A percentile compares a stretch with the other conserved stretches of the same genome.
These are phyloP conservation scores for Opisthograptis luteolata DNA, from an alignment of 2,888 invertebrate species.

Conservation along the genomic window DNA sequence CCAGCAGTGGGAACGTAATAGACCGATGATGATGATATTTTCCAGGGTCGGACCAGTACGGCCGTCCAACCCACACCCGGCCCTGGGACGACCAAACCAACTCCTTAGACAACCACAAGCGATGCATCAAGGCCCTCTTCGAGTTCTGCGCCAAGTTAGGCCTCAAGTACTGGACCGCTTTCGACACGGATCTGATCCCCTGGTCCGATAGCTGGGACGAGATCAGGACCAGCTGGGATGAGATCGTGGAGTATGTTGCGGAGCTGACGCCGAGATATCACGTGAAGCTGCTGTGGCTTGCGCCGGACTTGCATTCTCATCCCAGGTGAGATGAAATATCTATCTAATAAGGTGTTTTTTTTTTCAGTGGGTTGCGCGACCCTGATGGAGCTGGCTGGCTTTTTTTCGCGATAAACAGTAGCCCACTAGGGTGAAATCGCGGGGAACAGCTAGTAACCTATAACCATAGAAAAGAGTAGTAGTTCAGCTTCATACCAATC, in stretches of 20 bases:
- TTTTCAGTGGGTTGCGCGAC: too few species aligned
- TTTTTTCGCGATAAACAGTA: too few species aligned
- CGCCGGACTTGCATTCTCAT: slow-evolving; percentile 86
- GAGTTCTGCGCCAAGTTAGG: slow-evolving; percentile 86
- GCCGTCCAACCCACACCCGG: slow-evolving; percentile 64
- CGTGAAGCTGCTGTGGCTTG: slow-evolving; percentile 85
- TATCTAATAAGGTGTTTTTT: too few species aligned
- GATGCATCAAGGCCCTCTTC: slow-evolving; percentile 84
- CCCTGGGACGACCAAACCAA: slow-evolving; percentile 85
- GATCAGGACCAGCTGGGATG: slow-evolving; percentile 81
- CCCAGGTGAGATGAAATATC: slow-evolving; percentile 68
- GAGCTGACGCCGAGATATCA: slow-evolving; percentile 83
- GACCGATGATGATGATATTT: not conserved
- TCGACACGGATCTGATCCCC: slow-evolving; percentile 86
- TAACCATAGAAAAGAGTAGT: too few species aligned
- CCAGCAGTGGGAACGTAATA: too few species aligned
- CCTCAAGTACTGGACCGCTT: slow-evolving; percentile 86
- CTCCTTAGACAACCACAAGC: slow-evolving; percentile 83
- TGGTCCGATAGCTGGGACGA: slow-evolving; percentile 82
- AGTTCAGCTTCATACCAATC: too few species aligned
- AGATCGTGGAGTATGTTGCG: slow-evolving; percentile 81
- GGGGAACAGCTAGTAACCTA: too few species aligned
- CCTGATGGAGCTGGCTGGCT: too few species aligned
- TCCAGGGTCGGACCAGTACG: slow-evolving; percentile 69
- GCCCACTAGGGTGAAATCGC: too few species aligned